Evolutionary conservation across 1,140 invertebrate genomes (phyloP), one percentile per base, ranked within the genome.

Genomic region (Potamilus streckersoni): DNA sequence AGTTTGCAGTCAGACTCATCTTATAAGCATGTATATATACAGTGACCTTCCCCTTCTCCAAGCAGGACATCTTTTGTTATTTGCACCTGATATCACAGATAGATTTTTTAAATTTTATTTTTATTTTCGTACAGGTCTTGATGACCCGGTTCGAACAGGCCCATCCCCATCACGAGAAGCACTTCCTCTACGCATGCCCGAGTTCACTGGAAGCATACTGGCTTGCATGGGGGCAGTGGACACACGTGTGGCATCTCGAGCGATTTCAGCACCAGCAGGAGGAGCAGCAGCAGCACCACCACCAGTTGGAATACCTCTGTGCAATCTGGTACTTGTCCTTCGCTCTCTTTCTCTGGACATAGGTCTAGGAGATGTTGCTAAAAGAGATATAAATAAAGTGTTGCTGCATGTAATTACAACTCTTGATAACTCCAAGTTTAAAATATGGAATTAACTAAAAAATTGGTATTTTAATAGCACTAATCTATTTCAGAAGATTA

Each of bases 311-410:
- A 87, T 84, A 60, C 88, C 88, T 55, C 87, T 77, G 71, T 89
- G 88, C 19, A 89, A 79, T 17, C 87, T 74, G 16, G 83, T 88
- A 79, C 87, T 88, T 14, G 85, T 87, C 27, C 86, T 76, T 64
- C 86, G 67, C 72, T 89, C 88, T 20, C 87, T 76, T 68, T 89
- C 88, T 79, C 88, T 78, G 11, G 88, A 88, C 56, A 87, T 83
- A 19, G 88, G 88, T 59, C 88, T 71, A 20, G 88, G 86, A 27
- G 87, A 88, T 17, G 85, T 82, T 65, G 82, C 88, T 89, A 80
- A 14, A 80, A 83, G 38, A 74, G 57, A 49, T 71, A 69, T 19
- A 17, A 68, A 27, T 12, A 58, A 11, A 58, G n/a, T 20, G n/a
- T 70, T 58, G 55, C 58, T 70, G 38, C 38, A 49, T 49, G 5